Percentiles rank a stretch among this genome's conserved stretches.
These are phyloP conservation scores for Anorthoa munda DNA, from an alignment of 2,888 invertebrate species.

Conservation along the genomic window DNA sequence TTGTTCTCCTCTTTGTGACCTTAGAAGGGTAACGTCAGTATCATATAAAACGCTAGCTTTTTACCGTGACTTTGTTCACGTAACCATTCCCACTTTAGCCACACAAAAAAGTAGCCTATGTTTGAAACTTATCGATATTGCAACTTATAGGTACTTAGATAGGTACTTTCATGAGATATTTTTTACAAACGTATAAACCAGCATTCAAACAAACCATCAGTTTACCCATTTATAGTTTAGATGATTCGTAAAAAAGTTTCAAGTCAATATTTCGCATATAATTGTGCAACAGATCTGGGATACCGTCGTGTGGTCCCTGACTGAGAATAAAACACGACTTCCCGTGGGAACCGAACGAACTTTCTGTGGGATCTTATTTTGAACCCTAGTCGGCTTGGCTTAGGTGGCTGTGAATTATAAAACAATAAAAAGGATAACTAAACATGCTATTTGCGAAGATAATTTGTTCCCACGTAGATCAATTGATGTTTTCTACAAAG, in stretches of 20 bases:
- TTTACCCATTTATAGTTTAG: neutral
- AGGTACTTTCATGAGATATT: neutral
- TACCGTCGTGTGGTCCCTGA: constrained; percentile 51
- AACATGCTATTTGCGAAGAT: neutral
- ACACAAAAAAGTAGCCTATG: neutral
- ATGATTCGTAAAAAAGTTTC: constrained; percentile 9
- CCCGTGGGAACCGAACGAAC: constrained; percentile 59
- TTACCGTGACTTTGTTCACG: neutral
- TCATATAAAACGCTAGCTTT: constrained; percentile 12
- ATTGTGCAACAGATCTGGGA: constrained; percentile 52
- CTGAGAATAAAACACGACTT: constrained; percentile 56
- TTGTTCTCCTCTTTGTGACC: constrained; percentile 40
- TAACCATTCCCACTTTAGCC: neutral
- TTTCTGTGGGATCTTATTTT: constrained; percentile 50
- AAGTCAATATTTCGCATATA: constrained; percentile 42
- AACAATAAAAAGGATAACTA: constrained; percentile 24
- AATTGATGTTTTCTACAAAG: neutral
- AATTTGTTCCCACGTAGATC: neutral
- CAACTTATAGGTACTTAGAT: no score
- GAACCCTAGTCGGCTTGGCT: constrained; percentile 31
- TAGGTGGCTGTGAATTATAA: constrained; percentile 34
- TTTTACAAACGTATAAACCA: neutral
- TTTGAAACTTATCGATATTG: neutral
- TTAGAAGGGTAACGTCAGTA: constrained; percentile 29
- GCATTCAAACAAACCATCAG: neutral